These are phyloP conservation scores for Antennarius maculatus DNA, from an alignment of 2,797 vertebrate species.

Conservation along the genomic window DNA sequence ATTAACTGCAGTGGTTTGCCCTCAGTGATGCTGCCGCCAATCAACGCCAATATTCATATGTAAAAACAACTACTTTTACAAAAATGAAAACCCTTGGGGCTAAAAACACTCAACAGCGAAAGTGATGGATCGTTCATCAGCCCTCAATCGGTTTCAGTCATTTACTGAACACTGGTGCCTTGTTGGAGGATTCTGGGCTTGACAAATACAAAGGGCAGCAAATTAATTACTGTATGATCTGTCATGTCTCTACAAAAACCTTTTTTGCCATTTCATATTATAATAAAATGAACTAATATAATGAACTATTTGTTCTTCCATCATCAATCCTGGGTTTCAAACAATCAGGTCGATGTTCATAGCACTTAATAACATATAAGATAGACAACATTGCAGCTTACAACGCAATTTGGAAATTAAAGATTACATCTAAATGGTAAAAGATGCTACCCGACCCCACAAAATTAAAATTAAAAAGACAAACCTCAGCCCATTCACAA, in stretches of 20 bases:
- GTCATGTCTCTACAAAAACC: conserved; percentile 18
- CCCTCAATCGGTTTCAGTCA: background rate
- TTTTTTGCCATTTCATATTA: background rate
- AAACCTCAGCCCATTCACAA: conserved; percentile 58
- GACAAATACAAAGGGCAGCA: background rate
- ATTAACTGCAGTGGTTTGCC: conserved; percentile 47
- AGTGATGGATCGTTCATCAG: conserved; percentile 12
- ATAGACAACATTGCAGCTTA: conserved; percentile 55
- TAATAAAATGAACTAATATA: background rate
- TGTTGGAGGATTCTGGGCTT: conserved; percentile 13
- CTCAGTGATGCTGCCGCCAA: conserved; percentile 54
- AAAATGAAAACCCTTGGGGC: conserved; percentile 44
- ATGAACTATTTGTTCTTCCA: conserved; percentile 4
- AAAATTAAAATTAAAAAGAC: conserved; percentile 7
- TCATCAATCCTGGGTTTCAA: conserved; percentile 28
- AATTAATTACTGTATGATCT: conserved; percentile 7
- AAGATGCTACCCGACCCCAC: conserved; percentile 12
- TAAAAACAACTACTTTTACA: conserved; percentile 43
- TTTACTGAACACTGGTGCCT: conserved; percentile 6
- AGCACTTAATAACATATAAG: conserved; percentile 46
- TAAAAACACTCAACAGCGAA: conserved; percentile 30
- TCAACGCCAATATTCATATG: conserved; percentile 22
- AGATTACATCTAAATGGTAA: conserved; percentile 41
- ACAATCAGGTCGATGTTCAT: conserved; percentile 40
- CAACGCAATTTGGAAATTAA: conserved; percentile 53